A percentile compares a stretch with the other conserved stretches of the same genome.
These are phyloP conservation scores for Holothuria leucospilota DNA, from an alignment of 53 echinoderm and acorn worm species.

Conservation along the genomic window DNA sequence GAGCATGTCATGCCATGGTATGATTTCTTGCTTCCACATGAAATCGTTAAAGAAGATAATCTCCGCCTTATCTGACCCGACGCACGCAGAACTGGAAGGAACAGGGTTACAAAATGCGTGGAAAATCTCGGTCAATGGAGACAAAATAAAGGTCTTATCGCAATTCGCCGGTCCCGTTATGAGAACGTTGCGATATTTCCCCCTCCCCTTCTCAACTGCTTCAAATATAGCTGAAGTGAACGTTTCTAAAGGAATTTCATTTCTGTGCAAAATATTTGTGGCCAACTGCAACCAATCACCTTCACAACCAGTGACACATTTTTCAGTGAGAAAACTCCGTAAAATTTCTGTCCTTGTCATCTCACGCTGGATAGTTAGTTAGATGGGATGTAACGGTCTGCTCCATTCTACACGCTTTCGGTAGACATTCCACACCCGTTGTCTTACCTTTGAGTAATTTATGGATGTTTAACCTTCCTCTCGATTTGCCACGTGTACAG, in stretches of 20 bases:
- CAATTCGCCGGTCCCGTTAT: constrained; percentile 20
- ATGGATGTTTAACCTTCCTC: no score
- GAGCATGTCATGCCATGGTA: constrained; percentile 40
- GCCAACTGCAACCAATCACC: not conserved
- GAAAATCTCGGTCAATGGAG: not conserved
- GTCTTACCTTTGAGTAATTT: no score
- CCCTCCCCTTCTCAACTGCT: constrained; percentile 17
- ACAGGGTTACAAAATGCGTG: not conserved
- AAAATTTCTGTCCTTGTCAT: constrained; percentile 6
- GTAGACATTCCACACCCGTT: no score
- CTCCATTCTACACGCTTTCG: no score
- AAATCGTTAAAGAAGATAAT: constrained; percentile 31
- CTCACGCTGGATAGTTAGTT: not conserved
- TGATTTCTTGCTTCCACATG: constrained; percentile 7
- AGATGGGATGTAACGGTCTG: no score
- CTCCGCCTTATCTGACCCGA: constrained; percentile 12
- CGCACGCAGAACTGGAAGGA: not conserved
- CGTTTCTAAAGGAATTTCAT: not conserved
- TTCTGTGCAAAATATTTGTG: not conserved
- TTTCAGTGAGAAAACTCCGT: not conserved
- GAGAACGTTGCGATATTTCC: not conserved
- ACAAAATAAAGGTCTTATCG: constrained; percentile 7
- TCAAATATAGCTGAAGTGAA: not conserved
- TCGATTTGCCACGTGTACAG: no score
- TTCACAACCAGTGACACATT: not conserved